A percentile compares a stretch with the other conserved stretches of the same genome.
phyloP scores from a whole-genome alignment of 53 echinoderm and acorn worm genomes.

The Arbacia lixula region DNA sequence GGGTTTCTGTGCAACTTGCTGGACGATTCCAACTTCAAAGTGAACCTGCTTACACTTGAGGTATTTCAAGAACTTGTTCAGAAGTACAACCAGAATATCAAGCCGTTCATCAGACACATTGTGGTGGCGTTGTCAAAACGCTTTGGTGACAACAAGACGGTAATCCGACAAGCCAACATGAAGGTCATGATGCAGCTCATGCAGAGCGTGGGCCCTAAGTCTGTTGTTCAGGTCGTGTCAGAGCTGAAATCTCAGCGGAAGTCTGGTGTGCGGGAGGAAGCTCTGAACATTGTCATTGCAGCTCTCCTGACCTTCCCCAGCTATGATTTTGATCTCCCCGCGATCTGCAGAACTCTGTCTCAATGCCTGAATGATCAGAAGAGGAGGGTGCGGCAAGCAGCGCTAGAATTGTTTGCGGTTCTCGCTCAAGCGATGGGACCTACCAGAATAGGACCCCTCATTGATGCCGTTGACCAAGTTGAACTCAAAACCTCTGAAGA shows the following conservation, averaged over 20 bases:
- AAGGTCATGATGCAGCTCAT: slow-evolving; percentile 95
- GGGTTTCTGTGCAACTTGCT: slow-evolving; percentile 94
- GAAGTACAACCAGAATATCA: slow-evolving; percentile 79
- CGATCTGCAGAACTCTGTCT: slow-evolving; percentile 81
- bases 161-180: slow-evolving; percentile 96
- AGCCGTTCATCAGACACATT: slow-evolving; percentile 84
- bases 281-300: slow-evolving; percentile 91
- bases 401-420: slow-evolving; percentile 92
- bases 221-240: slow-evolving; percentile 78
- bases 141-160: slow-evolving; percentile 94
- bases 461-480: slow-evolving; percentile 93
- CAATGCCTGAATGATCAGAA: slow-evolving; percentile 88
- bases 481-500: slow-evolving; percentile 94
- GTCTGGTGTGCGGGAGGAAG: slow-evolving; percentile 97
- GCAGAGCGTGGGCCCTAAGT: slow-evolving; percentile 88
- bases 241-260: slow-evolving; percentile 90
- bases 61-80: slow-evolving; percentile 80
- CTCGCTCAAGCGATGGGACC: slow-evolving; percentile 99
- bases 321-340: slow-evolving; percentile 96
- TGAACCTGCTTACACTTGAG: slow-evolving; percentile 80
- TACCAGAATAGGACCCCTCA: slow-evolving; percentile 84
- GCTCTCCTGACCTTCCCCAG: slow-evolving; percentile 97
- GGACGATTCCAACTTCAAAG: slow-evolving; percentile 97
- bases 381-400: slow-evolving; percentile 85
- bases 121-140: slow-evolving; percentile 88